Evolutionary conservation across 1,140 invertebrate species (phyloP).

Genomic region (Akabosia matsudoensis): DNA sequence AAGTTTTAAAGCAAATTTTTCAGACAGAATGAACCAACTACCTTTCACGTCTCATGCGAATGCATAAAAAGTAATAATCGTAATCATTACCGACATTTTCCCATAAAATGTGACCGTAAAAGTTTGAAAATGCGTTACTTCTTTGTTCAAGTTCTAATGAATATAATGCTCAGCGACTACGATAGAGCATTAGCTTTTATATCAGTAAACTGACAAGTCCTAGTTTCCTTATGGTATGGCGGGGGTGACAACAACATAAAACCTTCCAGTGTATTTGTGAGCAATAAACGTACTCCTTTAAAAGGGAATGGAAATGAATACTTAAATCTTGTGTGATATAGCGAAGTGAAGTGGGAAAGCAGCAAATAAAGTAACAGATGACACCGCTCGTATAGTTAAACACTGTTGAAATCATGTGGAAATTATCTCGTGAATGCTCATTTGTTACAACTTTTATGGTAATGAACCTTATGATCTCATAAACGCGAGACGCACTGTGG

Average conservation of each 20-base stretch:
- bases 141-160: background rate
- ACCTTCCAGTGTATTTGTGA: too few relatives aligned
- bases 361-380: constrained; percentile 28
- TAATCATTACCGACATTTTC: constrained; percentile 4
- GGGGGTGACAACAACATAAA: background rate
- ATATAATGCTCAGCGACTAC: too few relatives aligned
- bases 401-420: constrained; percentile 36
- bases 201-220: too few relatives aligned
- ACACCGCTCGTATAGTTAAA: constrained; percentile 34
- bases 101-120: background rate
- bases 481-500: constrained; percentile 9
- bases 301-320: background rate
- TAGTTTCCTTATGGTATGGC: too few relatives aligned
- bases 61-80: constrained; percentile 10
- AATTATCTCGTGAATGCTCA: constrained; percentile 33
- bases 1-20: background rate
- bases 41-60: background rate
- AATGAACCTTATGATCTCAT: constrained; percentile 38
- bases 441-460: constrained; percentile 36
- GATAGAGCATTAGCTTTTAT: too few relatives aligned
- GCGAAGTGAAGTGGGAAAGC: constrained; percentile 17
- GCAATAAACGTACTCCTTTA: too few relatives aligned
- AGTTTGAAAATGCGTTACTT: background rate
- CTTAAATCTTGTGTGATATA: background rate
- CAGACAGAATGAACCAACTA: background rate